These are phyloP conservation scores for Drosophila eugracilis DNA, from an alignment of 1,140 invertebrate genomes.

Conservation along the genomic window DNA sequence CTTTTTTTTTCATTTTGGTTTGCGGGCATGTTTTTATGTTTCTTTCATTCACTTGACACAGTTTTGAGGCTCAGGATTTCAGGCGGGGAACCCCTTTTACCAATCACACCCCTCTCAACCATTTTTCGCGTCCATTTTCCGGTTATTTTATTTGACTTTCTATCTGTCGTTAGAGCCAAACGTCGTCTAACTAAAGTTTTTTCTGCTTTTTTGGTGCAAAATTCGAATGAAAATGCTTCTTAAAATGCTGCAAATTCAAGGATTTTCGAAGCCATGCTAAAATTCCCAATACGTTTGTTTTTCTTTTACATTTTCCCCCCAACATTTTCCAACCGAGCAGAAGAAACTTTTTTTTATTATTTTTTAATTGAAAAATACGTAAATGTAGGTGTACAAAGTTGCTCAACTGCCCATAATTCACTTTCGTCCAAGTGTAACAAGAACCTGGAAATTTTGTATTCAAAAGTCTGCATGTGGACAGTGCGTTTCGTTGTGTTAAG, in stretches of 20 bases:
- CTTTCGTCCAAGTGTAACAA: constrained; percentile 33
- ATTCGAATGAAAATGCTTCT: not conserved
- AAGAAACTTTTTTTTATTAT: constrained; percentile 58
- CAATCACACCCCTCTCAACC: constrained; percentile 40
- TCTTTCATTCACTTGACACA: constrained; percentile 59
- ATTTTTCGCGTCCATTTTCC: constrained; percentile 31
- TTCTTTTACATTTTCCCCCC: constrained; percentile 20
- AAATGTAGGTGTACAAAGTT: constrained; percentile 61
- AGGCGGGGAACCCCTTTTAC: constrained; percentile 6
- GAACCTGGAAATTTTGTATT: constrained; percentile 19
- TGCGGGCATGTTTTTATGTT: constrained; percentile 28
- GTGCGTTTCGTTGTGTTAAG: constrained; percentile 23
- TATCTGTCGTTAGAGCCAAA: not conserved
- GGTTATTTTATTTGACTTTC: constrained; percentile 8
- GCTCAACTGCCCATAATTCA: constrained; percentile 70
- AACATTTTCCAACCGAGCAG: not conserved
- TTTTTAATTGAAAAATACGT: constrained; percentile 69
- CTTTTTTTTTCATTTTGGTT: constrained; percentile 2
- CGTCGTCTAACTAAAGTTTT: too few relatives aligned
- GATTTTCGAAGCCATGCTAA: not conserved
- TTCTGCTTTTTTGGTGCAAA: constrained; percentile 8
- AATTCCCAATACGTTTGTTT: not conserved
- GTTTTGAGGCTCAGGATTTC: constrained; percentile 41
- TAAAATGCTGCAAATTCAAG: not conserved
- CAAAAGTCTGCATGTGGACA: not conserved